Base-by-base conservation (phyloP, 2,797 vertebrate species). In the Tamandua tetradactyla region DNA sequence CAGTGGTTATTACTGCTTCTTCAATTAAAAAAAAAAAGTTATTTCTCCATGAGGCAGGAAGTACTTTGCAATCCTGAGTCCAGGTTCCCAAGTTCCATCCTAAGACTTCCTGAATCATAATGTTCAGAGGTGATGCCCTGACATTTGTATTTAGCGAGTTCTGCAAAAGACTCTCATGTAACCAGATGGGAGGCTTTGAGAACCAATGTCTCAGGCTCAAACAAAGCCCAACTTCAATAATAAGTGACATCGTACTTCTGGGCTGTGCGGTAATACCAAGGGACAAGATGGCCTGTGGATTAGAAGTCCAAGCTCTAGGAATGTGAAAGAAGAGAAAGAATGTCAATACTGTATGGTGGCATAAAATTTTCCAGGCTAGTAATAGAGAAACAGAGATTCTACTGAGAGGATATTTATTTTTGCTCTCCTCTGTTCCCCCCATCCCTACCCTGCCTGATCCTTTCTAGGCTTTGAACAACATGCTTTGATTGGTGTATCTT, bases 41-140 rank as follows among this genome's bases (percentile, higher is more conserved):
- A 10, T 44, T 64, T 44, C 75, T 30, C 27, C 69, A 1, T 66
- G 72, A 35, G 23, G 13, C 30, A 88, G 25, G 20, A 44, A 22
- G 2, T 49, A 59, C 68, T 85, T 81, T 25, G 86, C 30, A 94
- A 92, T 80, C n/a, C 13, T 87, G 55, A 49, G 30, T 25, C 35
- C 40, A 80, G 27, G 79, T 83, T 80, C 68, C 44, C 27, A 68
- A 91, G 62, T 4, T 20, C 7, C 2, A 80, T 25, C 13, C 23
- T 1, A 66, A 89, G 47, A 78, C 76, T 87, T 91, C 18, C 32
- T n/a, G 25, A 93, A 85, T 62, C 10, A 87, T 49, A 95, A 83
- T 64, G 18, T 81, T 88, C 25, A 92, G 66, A 93, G 20, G 61
- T 30, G 17, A 13, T 14, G 20, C 17, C 83, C 14, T 37, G 35